Evolutionary conservation across 2,797 vertebrate species (phyloP).

Genomic region (Pyrocephalus nanus): DNA sequence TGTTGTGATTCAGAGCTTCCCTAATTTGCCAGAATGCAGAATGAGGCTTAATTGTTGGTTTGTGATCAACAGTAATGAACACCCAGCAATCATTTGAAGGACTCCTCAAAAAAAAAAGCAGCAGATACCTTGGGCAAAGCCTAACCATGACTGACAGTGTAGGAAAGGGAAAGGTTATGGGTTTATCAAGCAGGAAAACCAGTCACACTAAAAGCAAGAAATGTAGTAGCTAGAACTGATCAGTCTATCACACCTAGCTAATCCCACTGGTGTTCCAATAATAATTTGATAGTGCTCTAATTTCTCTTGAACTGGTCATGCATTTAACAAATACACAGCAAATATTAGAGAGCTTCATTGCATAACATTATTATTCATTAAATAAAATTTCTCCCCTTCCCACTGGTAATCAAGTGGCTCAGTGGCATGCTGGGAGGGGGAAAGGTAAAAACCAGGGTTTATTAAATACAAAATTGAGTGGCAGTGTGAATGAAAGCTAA

Average conservation of each 20-base stretch:
- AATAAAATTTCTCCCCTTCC: background rate
- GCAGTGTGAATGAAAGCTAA: background rate
- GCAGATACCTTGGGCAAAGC: background rate
- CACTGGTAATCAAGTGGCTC: background rate
- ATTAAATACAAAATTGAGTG: background rate
- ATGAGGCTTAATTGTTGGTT: background rate
- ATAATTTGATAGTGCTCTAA: background rate
- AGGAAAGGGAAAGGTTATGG: background rate
- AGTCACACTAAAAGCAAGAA: background rate
- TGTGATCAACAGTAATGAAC: background rate
- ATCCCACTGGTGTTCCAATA: background rate
- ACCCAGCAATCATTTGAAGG: background rate
- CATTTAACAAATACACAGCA: background rate
- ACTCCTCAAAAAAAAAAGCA: background rate
- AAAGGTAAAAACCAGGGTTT: background rate
- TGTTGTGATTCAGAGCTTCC: background rate
- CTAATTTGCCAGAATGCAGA: background rate
- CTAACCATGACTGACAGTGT: background rate
- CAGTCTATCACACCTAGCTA: background rate
- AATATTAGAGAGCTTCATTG: background rate
- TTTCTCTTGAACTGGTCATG: background rate
- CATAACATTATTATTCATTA: background rate
- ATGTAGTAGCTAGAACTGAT: background rate
- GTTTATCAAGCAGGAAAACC: background rate
- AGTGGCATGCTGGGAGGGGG: background rate